Conservation (phyloP, 2,797 vertebrate species). For the Clamator glandarius region DNA sequence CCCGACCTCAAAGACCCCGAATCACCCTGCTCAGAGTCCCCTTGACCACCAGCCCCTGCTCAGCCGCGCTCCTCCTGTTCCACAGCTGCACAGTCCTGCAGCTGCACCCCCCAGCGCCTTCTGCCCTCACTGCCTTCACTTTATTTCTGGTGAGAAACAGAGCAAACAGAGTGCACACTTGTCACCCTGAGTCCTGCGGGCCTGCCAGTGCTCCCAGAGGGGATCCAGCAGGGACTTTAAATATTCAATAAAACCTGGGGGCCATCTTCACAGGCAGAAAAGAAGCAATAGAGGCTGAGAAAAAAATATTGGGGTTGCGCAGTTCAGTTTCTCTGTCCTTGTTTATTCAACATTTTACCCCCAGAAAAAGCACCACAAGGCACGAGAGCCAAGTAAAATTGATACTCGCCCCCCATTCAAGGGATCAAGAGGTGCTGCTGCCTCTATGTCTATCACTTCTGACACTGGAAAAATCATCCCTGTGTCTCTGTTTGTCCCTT, state of each 20-base stretch:
- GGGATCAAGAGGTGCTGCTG: background rate
- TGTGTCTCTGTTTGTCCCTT: background rate
- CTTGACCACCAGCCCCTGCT: too few relatives aligned
- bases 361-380: background rate
- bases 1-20: too few relatives aligned
- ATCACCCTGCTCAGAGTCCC: too few relatives aligned
- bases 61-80: background rate
- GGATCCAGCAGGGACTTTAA: background rate
- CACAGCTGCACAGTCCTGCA: background rate
- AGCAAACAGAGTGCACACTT: background rate
- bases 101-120: too few relatives aligned
- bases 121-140: background rate
- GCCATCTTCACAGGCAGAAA: background rate
- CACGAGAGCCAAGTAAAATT: background rate
- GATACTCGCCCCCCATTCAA: fast-evolving
- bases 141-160: background rate
- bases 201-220: background rate
- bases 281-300: background rate
- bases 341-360: background rate
- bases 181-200: background rate
- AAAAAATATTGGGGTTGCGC: background rate
- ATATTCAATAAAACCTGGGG: too few relatives aligned
- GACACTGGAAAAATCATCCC: background rate
- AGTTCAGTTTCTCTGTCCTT: background rate
- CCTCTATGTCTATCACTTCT: background rate